phyloP scores from a whole-genome alignment of 1,140 invertebrate genomes.

The Rhagoletis pomonella region DNA sequence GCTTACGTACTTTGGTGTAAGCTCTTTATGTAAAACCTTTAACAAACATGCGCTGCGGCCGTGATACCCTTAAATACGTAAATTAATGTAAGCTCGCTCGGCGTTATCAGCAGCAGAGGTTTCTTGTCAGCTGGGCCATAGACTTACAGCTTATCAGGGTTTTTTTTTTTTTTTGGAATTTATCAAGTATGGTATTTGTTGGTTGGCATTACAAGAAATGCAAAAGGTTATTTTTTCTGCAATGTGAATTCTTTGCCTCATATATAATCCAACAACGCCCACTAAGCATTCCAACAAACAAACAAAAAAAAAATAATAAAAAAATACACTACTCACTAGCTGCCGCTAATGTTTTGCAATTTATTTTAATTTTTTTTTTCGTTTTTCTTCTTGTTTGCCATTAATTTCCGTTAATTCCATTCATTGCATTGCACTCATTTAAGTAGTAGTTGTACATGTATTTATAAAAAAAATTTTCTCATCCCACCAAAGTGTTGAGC shows the following conservation, averaged over 20 bases:
- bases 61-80: neutral
- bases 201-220: neutral
- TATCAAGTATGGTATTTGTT: neutral
- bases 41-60: neutral
- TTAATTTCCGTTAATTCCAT: constrained; percentile 29
- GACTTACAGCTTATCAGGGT: neutral
- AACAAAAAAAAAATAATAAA: too few relatives aligned
- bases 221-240: neutral
- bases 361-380: neutral
- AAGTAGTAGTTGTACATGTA: neutral
- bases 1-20: neutral
- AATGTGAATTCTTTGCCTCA: neutral
- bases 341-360: neutral
- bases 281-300: neutral
- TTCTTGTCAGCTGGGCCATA: neutral
- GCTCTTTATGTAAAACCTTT: neutral
- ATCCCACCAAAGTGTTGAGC: neutral
- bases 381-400: constrained; percentile 3
- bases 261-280: neutral
- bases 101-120: neutral
- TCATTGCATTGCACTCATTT: neutral
- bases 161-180: neutral
- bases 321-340: neutral
- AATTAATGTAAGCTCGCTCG: neutral
- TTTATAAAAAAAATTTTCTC: neutral